These are phyloP conservation scores for Oncorhynchus gorbuscha DNA, from an alignment of 2,113 vertebrate genomes.

Conservation along the genomic window DNA sequence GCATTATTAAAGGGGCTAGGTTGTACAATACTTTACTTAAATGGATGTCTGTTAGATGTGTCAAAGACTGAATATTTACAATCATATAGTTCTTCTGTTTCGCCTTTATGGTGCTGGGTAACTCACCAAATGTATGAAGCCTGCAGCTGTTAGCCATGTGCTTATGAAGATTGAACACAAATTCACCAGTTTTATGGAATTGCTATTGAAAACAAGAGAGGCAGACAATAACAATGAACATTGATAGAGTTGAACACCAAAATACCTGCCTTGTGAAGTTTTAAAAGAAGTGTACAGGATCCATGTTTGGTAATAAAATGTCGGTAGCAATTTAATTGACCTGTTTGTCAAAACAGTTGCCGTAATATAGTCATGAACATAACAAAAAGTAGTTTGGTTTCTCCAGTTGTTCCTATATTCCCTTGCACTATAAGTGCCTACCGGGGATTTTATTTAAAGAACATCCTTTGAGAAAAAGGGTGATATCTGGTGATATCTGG, in stretches of 20 bases:
- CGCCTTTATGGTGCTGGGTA: too few relatives aligned
- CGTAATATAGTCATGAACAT: background rate
- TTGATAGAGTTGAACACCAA: slow-evolving; percentile 5
- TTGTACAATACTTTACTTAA: background rate
- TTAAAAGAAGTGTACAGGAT: background rate
- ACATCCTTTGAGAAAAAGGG: background rate
- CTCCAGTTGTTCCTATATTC: background rate
- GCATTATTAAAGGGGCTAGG: too few relatives aligned
- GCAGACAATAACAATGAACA: slow-evolving; percentile 11
- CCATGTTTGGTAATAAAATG: too few relatives aligned
- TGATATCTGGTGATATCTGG: background rate
- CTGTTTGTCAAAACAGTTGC: too few relatives aligned
- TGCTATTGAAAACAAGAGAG: slow-evolving; percentile 75
- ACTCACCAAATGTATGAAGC: slow-evolving; percentile 98
- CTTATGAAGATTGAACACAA: slow-evolving; percentile 99
- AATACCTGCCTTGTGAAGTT: background rate
- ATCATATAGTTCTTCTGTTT: background rate
- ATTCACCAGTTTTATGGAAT: slow-evolving; percentile 99
- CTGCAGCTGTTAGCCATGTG: slow-evolving; percentile 98
- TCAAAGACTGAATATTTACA: background rate
- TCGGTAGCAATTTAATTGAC: too few relatives aligned
- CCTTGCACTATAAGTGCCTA: background rate
- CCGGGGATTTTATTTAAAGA: background rate
- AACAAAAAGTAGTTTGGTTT: background rate
- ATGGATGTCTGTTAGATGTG: background rate